Percentiles rank a stretch among this genome's conserved stretches.
phyloP scores from a whole-genome alignment of 2,113 vertebrate genomes.

The Probosciger aterrimus region DNA sequence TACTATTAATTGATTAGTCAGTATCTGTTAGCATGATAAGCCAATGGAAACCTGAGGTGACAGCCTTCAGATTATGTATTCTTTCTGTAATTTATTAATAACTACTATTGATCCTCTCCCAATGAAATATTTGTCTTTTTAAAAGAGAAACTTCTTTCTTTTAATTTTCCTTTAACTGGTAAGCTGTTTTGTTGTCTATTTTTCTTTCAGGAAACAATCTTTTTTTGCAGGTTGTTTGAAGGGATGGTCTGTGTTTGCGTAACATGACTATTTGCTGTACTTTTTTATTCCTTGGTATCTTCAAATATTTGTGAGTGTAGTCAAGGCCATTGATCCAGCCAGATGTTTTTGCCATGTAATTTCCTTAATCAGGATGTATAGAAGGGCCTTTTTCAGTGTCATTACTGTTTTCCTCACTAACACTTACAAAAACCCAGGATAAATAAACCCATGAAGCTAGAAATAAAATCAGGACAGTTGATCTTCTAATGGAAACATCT shows the following conservation, averaged over 20 bases:
- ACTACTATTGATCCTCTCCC: not conserved
- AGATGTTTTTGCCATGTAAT: not conserved
- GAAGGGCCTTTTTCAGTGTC: not conserved
- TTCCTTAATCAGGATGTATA: not conserved
- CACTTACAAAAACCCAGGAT: not conserved
- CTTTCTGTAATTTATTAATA: not conserved
- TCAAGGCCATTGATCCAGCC: not conserved
- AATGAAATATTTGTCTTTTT: not conserved
- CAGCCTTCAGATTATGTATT: not conserved
- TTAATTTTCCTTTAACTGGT: not conserved
- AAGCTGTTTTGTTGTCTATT: not conserved
- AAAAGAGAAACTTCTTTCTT: not conserved
- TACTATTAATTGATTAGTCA: conserved; percentile 1
- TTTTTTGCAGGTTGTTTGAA: not conserved
- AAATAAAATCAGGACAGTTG: not conserved
- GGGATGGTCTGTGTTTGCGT: not conserved
- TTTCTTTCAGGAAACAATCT: not conserved
- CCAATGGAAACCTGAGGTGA: not conserved
- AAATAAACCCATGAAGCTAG: not conserved
- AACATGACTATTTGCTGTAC: not conserved
- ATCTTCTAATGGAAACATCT: not conserved
- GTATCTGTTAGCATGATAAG: not conserved
- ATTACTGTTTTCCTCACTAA: not conserved
- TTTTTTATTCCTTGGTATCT: not conserved
- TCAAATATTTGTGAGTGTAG: not conserved